These are phyloP conservation scores for Phocoena phocoena DNA, from an alignment of 2,113 vertebrate genomes.

Conservation along the genomic window DNA sequence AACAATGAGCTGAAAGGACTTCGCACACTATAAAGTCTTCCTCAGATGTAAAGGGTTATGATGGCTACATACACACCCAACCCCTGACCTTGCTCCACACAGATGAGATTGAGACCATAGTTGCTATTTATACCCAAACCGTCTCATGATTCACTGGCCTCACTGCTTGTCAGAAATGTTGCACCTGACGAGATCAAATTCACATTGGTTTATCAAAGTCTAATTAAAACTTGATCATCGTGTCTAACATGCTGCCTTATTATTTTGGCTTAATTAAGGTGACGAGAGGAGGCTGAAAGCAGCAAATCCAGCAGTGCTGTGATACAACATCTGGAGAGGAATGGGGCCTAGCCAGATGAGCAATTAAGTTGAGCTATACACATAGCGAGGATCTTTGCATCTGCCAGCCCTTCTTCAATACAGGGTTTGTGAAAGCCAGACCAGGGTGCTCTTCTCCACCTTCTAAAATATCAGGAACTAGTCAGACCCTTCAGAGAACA, in stretches of 20 bases:
- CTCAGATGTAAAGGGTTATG: background rate
- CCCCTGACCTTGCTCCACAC: background rate
- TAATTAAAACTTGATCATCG: conserved; percentile 75
- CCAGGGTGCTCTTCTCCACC: background rate
- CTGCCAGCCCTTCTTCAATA: conserved; percentile 14
- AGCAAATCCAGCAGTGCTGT: conserved; percentile 30
- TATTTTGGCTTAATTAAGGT: conserved; percentile 75
- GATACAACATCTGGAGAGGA: conserved; percentile 69
- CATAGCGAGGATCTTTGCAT: conserved; percentile 54
- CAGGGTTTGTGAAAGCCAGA: background rate
- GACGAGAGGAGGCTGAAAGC: conserved; percentile 58
- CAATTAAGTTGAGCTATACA: conserved; percentile 39
- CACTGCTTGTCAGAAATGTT: conserved; percentile 53
- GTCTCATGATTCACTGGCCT: conserved; percentile 61
- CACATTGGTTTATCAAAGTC: conserved; percentile 75
- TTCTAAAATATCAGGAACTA: background rate
- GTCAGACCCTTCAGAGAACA: background rate
- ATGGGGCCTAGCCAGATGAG: conserved; percentile 61
- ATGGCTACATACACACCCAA: background rate
- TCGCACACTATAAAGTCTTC: background rate
- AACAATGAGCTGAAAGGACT: conserved; percentile 23
- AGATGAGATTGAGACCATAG: background rate
- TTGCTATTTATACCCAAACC: conserved; percentile 66
- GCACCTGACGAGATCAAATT: conserved; percentile 69
- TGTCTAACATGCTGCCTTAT: conserved; percentile 75